These are phyloP conservation scores for Garrulus glandarius DNA, from an alignment of 2,797 vertebrate genomes.

Conservation along the genomic window DNA sequence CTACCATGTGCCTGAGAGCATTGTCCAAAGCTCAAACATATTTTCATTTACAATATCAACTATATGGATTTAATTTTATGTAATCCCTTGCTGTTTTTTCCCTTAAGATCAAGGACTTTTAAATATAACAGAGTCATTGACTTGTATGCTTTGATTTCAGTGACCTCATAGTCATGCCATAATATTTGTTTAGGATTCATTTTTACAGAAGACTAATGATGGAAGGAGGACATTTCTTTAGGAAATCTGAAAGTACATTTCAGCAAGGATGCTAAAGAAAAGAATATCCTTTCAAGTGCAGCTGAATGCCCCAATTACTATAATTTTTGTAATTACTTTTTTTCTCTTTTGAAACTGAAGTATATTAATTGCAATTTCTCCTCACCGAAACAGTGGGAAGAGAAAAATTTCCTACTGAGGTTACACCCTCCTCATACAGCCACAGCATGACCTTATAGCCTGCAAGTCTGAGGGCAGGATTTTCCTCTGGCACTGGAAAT, in stretches of 20 bases:
- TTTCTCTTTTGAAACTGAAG: not conserved
- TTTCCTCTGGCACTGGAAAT: not conserved
- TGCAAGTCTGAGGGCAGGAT: not conserved
- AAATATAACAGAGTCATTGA: not conserved
- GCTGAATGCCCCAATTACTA: not conserved
- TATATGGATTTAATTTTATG: not conserved
- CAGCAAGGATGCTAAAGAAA: not conserved
- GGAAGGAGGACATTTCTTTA: not conserved
- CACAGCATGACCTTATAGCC: not conserved
- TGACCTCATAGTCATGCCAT: not conserved
- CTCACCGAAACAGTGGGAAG: not conserved
- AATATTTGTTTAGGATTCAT: not conserved
- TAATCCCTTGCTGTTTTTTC: not conserved
- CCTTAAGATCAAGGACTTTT: not conserved
- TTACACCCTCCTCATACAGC: not conserved
- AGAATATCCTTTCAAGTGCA: not conserved
- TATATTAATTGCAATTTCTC: slow-evolving; percentile 1
- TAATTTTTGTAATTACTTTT: slow-evolving; percentile 13
- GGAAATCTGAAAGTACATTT: not conserved
- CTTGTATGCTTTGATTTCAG: not conserved
- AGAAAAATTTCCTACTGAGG: not conserved
- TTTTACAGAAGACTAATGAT: not conserved
- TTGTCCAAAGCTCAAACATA: not conserved
- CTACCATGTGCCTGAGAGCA: not conserved
- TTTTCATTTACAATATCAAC: not conserved